Conservation (phyloP, 2,888 invertebrate species). For the Eretmocerus hayati region DNA sequence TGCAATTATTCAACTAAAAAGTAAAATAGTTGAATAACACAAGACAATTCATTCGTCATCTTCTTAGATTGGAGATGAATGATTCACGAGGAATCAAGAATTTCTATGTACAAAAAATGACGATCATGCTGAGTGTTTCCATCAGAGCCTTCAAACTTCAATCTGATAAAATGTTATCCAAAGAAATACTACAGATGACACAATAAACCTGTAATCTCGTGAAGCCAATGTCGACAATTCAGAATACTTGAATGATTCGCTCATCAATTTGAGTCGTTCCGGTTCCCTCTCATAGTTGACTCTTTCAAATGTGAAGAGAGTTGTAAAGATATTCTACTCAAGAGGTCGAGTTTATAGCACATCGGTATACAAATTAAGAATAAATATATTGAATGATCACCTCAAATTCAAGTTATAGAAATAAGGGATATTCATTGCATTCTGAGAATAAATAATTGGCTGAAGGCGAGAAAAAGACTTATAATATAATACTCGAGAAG, state of each 20-base stretch:
- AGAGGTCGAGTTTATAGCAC: neutral
- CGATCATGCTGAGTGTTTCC: constrained; percentile 8
- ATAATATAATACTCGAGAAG: constrained; percentile 4
- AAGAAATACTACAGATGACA: too few species aligned
- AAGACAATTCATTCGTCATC: constrained; percentile 5
- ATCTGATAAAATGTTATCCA: constrained; percentile 3
- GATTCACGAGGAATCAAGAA: constrained; percentile 1
- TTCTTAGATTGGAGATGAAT: constrained; percentile 9
- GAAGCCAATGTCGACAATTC: too few species aligned
- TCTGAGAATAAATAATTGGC: too few species aligned
- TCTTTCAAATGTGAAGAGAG: neutral
- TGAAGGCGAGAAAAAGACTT: too few species aligned
- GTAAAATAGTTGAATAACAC: constrained; percentile 11
- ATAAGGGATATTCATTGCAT: too few species aligned
- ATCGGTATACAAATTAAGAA: neutral
- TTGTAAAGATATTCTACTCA: neutral
- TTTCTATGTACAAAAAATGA: constrained; percentile 20
- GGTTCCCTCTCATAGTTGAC: constrained; percentile 20
- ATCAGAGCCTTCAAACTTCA: constrained; percentile 14
- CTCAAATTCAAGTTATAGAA: too few species aligned
- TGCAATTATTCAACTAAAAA: constrained; percentile 14
- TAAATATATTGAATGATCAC: neutral
- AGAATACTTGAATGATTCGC: constrained; percentile 8
- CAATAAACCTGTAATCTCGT: too few species aligned
- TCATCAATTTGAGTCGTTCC: constrained; percentile 12